Evolutionary conservation across 2,113 vertebrate genomes (phyloP).

Genomic region (Clarias magur): DNA sequence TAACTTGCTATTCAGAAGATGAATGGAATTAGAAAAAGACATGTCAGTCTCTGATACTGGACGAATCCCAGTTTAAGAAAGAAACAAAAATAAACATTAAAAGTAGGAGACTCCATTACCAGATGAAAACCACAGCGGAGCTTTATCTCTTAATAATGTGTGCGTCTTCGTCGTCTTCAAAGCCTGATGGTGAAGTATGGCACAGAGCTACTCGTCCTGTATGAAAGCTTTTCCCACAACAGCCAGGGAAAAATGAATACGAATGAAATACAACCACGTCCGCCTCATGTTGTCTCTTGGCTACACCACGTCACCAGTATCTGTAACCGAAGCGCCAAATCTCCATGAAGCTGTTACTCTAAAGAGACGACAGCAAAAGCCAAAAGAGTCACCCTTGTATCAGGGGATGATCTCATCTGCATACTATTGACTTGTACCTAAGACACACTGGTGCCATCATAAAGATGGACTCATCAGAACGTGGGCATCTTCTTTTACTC

Average conservation of each 20-base stretch:
- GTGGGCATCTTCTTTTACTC: too few relatives aligned
- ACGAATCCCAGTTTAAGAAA: constrained; percentile 12
- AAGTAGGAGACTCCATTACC: constrained; percentile 1
- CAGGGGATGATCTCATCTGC: neutral
- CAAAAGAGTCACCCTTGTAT: neutral
- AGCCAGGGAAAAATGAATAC: neutral
- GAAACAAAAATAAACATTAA: constrained; percentile 1
- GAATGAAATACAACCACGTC: neutral
- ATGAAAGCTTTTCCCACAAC: neutral
- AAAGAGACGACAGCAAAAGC: neutral
- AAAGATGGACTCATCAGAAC: neutral
- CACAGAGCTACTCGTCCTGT: neutral
- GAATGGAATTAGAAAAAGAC: neutral
- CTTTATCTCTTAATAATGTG: constrained; percentile 11
- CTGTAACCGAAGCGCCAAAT: neutral
- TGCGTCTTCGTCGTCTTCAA: neutral
- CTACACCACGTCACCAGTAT: neutral
- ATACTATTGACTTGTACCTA: neutral
- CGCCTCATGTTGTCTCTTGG: neutral
- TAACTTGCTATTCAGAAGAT: constrained; percentile 46
- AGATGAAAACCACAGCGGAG: neutral
- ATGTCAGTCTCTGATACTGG: constrained; percentile 17
- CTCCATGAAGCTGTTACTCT: neutral
- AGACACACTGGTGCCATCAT: neutral
- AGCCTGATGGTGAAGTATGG: neutral